These are phyloP conservation scores for Helicoverpa assulta DNA, from an alignment of 2,888 invertebrate species.

Conservation along the genomic window DNA sequence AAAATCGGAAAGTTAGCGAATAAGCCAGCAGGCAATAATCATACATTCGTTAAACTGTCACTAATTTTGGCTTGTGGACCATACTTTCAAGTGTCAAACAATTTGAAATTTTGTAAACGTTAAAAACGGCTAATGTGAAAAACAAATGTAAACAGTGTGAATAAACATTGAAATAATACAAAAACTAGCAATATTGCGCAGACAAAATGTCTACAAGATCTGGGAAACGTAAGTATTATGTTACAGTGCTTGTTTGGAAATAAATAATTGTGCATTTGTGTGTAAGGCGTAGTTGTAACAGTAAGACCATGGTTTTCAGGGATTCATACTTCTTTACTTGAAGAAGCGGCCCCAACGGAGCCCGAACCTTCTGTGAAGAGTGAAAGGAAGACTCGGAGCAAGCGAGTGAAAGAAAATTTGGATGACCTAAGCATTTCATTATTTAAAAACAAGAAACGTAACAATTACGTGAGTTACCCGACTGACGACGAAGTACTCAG, in stretches of 20 bases:
- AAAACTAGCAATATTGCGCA: background rate
- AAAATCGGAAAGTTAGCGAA: too few relatives aligned
- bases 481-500: conserved; percentile 69
- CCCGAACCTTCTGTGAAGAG: conserved; percentile 62
- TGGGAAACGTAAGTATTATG: conserved; percentile 80
- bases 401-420: conserved; percentile 71
- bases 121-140: conserved; percentile 58
- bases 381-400: conserved; percentile 77
- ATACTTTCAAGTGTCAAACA: conserved; percentile 14
- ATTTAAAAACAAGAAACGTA: conserved; percentile 71
- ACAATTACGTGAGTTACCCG: conserved; percentile 81
- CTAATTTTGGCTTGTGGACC: background rate
- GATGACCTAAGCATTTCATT: conserved; percentile 58
- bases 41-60: too few relatives aligned
- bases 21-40: too few relatives aligned
- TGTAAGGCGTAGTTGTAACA: conserved; percentile 8
- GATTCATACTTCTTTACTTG: conserved; percentile 74
- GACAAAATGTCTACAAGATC: conserved; percentile 83
- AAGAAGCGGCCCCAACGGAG: conserved; percentile 53
- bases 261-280: too few relatives aligned
- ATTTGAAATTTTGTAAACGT: conserved; percentile 69
- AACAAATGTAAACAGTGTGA: conserved; percentile 57
- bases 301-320: conserved; percentile 70
- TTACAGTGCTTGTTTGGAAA: conserved; percentile 1
- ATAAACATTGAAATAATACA: conserved; percentile 30